Evolutionary conservation across 2,888 invertebrate genomes (phyloP), one percentile per base, ranked within the genome.

Genomic region (Galeruca laticollis): DNA sequence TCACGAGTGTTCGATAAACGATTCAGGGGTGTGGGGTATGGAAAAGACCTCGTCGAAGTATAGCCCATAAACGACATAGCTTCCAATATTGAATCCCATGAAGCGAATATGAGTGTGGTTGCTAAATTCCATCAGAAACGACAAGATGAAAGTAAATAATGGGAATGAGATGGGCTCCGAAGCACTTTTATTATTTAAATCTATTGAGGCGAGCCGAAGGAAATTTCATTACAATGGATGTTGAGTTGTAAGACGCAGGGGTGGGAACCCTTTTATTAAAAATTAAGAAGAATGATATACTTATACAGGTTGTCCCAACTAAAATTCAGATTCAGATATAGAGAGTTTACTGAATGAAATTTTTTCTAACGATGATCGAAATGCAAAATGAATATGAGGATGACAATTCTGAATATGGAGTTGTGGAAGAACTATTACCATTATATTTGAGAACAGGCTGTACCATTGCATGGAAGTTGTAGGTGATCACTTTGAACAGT

Each of bases 131-230:
- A 59, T 59, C 57, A 49, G 57, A 47, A 40, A 52, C 64, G 56
- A 47, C 56, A 56, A 65, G 49, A 21, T 47, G 59, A 57, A 65
- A 47, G 65, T 65, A 65, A 65, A 65, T 57, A 65, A 65, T 62
- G 52, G 37, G 62, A 54, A 18, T 51, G 37, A 52, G 62, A 62
- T 62, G 59, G 65, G 35, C 49, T 35, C 49, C 15, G 65, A 57
- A 59, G 57, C 65, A 59, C 35, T 65, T 65, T 54, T 54, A 66
- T 66, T 66, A 66, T 66, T 66, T 66, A 66, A 59, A 66, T 66
- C 15, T 66, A 66, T 51, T 35, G 57, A 57, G 37, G 65, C 65
- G 56, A 15, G n/a, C 26, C 18, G 15, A 57, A 65, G 35, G 43
- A 59, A 66, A 66, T 66, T 66, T 56, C 66, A 56, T 66, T 66